Evolutionary conservation across 2,113 vertebrate species (phyloP), one percentile per base, ranked within the genome.

Genomic region (Hemiscyllium ocellatum): DNA sequence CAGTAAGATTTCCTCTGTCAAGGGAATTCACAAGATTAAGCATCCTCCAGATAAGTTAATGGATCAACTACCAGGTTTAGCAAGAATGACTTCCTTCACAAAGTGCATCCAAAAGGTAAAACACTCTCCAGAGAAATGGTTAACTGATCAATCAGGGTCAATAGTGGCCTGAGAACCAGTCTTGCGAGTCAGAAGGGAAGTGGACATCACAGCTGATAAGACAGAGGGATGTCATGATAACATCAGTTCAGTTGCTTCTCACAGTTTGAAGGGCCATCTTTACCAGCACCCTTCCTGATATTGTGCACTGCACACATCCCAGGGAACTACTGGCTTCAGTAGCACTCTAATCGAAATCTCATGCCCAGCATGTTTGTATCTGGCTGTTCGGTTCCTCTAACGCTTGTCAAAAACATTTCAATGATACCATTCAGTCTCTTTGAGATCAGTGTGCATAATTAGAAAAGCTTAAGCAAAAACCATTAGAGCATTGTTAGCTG

Each of bases 401-500:
- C 37, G n/a, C 37, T 66, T 93, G 61, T 93, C 61, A 93, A 65
- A 17, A 37, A n/a, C 19, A 66, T 6, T 66, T 68, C 66, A 68
- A 68, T 93, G 22, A 37, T 93, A 68, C 33, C n/a, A 93, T 93
- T 66, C 89, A 93, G 17, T 61, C 6, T 29, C 61, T 68, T 93
- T 93, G 61, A n/a, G 33, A 66, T 22, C 89, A 66, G 33, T 33
- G 17, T 42, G 89, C 56, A n/a, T 37, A 61, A 93, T 93, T 66
- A 93, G 89, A n/a, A 91, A 33, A 91, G n/a, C 22, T 93, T 68
- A 93, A 93, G 66, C 89, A 93, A 66, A 93, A 66, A 93, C 61
- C 10, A 90, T 93, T 42, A 22, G 19, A 3, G 89, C 56, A 68
- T 93, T 93, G 89, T 37, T 93, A 37, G 89, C 33, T 93, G 19